Evolutionary conservation across 2,113 vertebrate species (phyloP).

Genomic region (Melanotaenia duboulayi): DNA sequence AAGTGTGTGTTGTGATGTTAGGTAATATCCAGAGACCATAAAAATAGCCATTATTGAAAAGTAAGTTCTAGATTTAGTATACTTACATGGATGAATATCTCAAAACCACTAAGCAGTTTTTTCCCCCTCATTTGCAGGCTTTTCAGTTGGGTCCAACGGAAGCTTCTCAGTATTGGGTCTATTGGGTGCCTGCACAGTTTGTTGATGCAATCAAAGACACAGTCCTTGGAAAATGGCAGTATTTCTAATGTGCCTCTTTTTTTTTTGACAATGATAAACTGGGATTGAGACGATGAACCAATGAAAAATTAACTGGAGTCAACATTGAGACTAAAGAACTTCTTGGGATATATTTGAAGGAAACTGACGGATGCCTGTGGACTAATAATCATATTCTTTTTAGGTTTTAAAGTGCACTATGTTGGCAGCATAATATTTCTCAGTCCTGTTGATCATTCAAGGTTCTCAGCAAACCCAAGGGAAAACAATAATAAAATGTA

Average conservation of each 20-base stretch:
- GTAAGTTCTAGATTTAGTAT: neutral
- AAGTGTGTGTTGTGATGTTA: no score
- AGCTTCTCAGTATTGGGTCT: slow-evolving; percentile 99
- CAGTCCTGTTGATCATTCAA: slow-evolving; percentile 77
- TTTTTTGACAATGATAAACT: slow-evolving; percentile 93
- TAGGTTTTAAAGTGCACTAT: slow-evolving; percentile 81
- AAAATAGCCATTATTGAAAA: neutral
- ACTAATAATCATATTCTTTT: slow-evolving; percentile 79
- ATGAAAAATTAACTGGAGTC: slow-evolving; percentile 83
- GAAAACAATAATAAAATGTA: slow-evolving; percentile 83
- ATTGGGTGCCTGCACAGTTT: slow-evolving; percentile 98
- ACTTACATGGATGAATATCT: neutral
- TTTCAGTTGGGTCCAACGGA: slow-evolving; percentile 99
- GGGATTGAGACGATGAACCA: slow-evolving; percentile 74
- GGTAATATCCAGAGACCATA: neutral
- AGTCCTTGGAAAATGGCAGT: slow-evolving; percentile 99
- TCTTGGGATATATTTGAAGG: slow-evolving; percentile 70
- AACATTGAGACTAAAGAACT: slow-evolving; percentile 73
- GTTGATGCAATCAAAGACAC: slow-evolving; percentile 99
- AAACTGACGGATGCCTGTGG: slow-evolving; percentile 80
- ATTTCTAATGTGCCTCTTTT: slow-evolving; percentile 99
- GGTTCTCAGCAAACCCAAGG: slow-evolving; percentile 81
- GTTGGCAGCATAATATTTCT: slow-evolving; percentile 80
- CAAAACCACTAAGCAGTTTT: slow-evolving; percentile 5
- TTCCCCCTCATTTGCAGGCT: slow-evolving; percentile 82